Evolutionary conservation across 2,113 vertebrate species (phyloP).

Genomic region (Perccottus glenii): DNA sequence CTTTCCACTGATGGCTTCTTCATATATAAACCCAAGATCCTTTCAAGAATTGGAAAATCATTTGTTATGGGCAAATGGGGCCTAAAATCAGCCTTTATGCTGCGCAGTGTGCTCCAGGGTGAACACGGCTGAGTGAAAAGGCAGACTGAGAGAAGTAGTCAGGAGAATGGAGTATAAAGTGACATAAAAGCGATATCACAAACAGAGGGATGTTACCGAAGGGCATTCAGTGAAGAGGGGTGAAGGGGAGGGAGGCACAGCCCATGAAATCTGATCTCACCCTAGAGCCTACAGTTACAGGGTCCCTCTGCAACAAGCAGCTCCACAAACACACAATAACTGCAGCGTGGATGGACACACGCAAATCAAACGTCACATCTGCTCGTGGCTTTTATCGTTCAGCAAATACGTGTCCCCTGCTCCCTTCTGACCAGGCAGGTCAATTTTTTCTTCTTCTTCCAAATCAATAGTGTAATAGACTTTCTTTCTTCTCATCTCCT

Average conservation of each 20-base stretch:
- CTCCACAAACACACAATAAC: conserved; percentile 58
- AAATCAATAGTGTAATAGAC: conserved; percentile 10
- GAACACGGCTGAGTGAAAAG: conserved; percentile 30
- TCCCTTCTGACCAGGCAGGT: neutral
- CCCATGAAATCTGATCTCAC: conserved; percentile 66
- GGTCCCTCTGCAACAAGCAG: conserved; percentile 43
- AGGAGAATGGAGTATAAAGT: conserved; percentile 61
- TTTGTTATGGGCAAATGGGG: conserved; percentile 52
- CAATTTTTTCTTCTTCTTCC: neutral
- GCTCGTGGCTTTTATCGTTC: conserved; percentile 16
- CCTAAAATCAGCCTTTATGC: conserved; percentile 58
- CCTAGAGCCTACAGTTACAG: conserved; percentile 46
- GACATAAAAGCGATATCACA: conserved; percentile 69
- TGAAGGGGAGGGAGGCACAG: conserved; percentile 36
- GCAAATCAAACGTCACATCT: conserved; percentile 33
- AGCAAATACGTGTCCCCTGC: conserved; percentile 12
- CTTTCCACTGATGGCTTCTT: neutral
- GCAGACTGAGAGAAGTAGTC: conserved; percentile 28
- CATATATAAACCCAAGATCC: neutral
- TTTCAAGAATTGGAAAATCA: conserved; percentile 25
- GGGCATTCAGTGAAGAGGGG: conserved; percentile 52
- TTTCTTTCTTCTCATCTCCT: conserved; percentile 5
- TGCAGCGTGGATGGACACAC: conserved; percentile 22
- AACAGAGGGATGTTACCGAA: conserved; percentile 54
- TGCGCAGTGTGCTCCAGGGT: conserved; percentile 43